Base-by-base conservation (phyloP, 2,797 vertebrate species). In the Arnoldichthys spilopterus region DNA sequence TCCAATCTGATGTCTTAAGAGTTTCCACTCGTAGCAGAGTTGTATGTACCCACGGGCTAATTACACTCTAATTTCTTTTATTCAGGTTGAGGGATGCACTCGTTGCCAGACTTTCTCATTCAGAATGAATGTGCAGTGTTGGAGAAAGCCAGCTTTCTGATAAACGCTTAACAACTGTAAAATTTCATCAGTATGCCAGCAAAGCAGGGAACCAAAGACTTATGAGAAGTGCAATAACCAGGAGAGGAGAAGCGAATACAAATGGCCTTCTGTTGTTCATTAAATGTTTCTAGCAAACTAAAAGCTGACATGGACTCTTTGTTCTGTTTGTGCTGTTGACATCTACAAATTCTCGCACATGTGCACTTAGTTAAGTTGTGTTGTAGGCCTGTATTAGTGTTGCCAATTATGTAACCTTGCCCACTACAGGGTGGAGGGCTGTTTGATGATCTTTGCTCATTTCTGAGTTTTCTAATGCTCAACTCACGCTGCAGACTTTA, bases 161-260 rank as follows among this genome's bases (percentile, higher is more conserved):
- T 88, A 85, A 90, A 89, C 80, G 80, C 72, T 62, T 80, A 89
- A 84, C 86, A 88, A 90, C 87, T 90, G 85, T 89, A 91, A 90
- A 91, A 88, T 58, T 86, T 81, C 85, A 88, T 86, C 83, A 64
- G 68, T 85, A 85, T 85, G 89, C 86, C 91, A 86, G 74, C 82
- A 80, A 81, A 89, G 79, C 82, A 77, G 82, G 81, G 82, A 92
- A 88, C 85, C 89, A 93, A 88, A 88, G 76, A 82, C 84, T 85
- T 80, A 85, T 56, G 76, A 89, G 74, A 88, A 85, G 78, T 83
- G 87, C 84, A 88, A 88, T 90, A 90, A 92, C 82, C 87, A 85
- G 85, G 69, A 82, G 30, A 86, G 86, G 85, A 85, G 84, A 91
- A 84, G 81, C 83, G 78, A 87, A 86, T 76, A 84, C 81, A 63